phyloP scores from a whole-genome alignment of 1,140 invertebrate genomes.

The Parasteatoda tepidariorum region DNA sequence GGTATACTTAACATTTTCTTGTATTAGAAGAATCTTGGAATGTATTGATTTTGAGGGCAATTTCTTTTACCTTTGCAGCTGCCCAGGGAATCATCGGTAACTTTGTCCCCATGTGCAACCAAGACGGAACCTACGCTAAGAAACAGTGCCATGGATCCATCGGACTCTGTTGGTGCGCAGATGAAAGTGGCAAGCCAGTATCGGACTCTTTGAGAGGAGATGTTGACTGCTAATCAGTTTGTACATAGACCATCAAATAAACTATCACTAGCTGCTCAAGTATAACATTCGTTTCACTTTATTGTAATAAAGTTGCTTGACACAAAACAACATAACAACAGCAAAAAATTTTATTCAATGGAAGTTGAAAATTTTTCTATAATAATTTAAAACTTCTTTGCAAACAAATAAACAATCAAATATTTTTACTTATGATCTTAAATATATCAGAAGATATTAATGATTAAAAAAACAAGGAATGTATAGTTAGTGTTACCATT shows the following conservation, averaged over 20 bases:
- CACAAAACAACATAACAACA: background rate
- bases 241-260: background rate
- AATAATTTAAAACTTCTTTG: no score
- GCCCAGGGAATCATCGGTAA: conserved; percentile 25
- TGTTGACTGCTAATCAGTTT: background rate
- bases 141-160: conserved; percentile 83
- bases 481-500: no score
- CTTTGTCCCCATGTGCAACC: conserved; percentile 76
- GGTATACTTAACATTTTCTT: no score
- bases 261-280: background rate
- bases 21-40: no score
- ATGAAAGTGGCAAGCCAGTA: conserved; percentile 80
- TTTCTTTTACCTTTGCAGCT: background rate
- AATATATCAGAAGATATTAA: no score
- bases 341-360: no score
- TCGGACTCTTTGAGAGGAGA: conserved; percentile 72
- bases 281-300: background rate
- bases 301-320: no score
- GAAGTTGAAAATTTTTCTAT: no score
- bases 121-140: conserved; percentile 83
- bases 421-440: no score
- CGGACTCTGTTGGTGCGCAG: conserved; percentile 86
- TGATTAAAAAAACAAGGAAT: no score
- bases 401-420: no score
- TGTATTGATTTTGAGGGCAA: background rate